These are phyloP conservation scores for Corythaeola cristata DNA, from an alignment of 2,113 vertebrate species.

Conservation along the genomic window DNA sequence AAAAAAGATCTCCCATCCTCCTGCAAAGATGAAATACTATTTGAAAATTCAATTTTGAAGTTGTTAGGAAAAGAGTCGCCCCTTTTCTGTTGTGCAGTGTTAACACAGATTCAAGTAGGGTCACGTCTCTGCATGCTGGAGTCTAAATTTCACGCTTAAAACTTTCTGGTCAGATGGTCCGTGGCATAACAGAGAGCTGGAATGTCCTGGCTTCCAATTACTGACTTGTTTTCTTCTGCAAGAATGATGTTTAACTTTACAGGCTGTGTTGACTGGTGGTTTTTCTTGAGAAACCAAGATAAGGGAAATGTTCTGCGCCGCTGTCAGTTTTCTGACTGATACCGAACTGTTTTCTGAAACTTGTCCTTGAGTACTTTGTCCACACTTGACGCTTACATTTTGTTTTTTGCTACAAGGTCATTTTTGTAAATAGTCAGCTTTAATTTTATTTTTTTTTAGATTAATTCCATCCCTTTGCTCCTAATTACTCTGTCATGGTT, in stretches of 20 bases:
- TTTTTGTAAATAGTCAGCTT: background rate
- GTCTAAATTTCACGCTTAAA: background rate
- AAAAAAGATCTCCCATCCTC: background rate
- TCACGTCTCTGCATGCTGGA: background rate
- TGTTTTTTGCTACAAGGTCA: background rate
- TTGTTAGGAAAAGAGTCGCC: background rate
- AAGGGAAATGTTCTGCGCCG: background rate
- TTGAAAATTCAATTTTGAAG: background rate
- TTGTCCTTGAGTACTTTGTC: background rate
- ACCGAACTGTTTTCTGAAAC: background rate
- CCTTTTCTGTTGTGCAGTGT: background rate
- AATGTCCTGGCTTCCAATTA: slow-evolving; percentile 38
- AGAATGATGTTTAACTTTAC: slow-evolving; percentile 1
- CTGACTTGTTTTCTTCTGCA: slow-evolving; percentile 31
- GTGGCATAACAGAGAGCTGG: background rate
- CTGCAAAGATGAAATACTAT: background rate
- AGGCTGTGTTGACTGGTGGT: slow-evolving; percentile 18
- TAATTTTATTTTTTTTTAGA: background rate
- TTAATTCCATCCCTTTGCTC: background rate
- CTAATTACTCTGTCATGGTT: background rate
- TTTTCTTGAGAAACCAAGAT: slow-evolving; percentile 54
- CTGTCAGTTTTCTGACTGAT: background rate
- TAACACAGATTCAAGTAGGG: background rate
- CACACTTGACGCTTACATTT: background rate
- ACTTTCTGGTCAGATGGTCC: background rate